A percentile compares a stretch with the other conserved stretches of the same genome.
These are phyloP conservation scores for Hucho hucho DNA, from an alignment of 2,113 vertebrate genomes.

Conservation along the genomic window DNA sequence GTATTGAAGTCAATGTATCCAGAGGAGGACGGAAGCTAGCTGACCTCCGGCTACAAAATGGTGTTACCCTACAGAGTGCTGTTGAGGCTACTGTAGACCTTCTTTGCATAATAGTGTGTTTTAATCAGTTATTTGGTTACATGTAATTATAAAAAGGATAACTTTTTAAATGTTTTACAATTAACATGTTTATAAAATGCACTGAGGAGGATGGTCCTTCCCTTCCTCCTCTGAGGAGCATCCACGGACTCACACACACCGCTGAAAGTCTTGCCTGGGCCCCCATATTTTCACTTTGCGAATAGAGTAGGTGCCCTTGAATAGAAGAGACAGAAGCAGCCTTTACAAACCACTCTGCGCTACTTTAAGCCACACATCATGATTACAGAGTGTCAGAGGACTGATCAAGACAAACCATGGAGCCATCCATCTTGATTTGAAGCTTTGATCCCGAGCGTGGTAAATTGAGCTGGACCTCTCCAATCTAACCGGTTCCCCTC, in stretches of 20 bases:
- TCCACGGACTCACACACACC: not conserved
- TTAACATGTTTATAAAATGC: too few species aligned
- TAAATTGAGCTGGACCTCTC: conserved; percentile 19
- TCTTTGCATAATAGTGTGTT: too few species aligned
- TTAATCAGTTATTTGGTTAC: too few species aligned
- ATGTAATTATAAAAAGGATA: too few species aligned
- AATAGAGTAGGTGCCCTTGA: not conserved
- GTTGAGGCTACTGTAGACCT: too few species aligned
- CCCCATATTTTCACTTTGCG: too few species aligned
- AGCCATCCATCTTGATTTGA: conserved; percentile 18
- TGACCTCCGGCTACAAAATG: too few species aligned
- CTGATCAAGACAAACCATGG: conserved; percentile 13
- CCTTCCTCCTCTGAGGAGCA: not conserved
- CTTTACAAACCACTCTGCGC: not conserved
- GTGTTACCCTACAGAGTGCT: too few species aligned
- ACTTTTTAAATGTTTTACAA: too few species aligned
- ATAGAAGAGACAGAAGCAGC: not conserved
- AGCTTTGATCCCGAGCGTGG: conserved; percentile 4
- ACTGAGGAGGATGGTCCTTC: too few species aligned
- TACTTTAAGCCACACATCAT: conserved; percentile 13
- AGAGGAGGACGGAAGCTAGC: too few species aligned
- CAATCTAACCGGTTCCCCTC: not conserved
- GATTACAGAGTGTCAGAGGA: conserved; percentile 9
- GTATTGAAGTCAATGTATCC: too few species aligned
- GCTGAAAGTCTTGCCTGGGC: not conserved